Evolutionary conservation across 2,113 vertebrate species (phyloP).

Genomic region (Connochaetes taurinus): DNA sequence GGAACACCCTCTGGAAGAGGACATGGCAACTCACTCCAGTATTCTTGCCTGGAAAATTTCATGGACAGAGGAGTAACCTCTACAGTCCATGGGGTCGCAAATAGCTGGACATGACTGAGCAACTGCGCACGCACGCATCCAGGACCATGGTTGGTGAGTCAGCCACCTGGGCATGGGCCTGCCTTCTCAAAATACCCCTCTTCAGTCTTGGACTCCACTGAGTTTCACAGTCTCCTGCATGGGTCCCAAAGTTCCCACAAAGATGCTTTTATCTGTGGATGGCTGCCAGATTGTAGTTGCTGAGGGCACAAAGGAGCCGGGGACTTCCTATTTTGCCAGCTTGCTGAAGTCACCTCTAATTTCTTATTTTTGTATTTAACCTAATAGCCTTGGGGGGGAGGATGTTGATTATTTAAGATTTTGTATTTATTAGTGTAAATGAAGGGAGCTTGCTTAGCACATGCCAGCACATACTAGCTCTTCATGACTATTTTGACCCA

Average conservation of each 20-base stretch:
- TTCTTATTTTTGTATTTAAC: not conserved
- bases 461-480: not conserved
- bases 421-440: conserved; percentile 7
- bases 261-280: not conserved
- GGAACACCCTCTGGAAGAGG: not conserved
- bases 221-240: not conserved
- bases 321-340: not conserved
- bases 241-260: not conserved
- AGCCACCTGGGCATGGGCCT: not conserved
- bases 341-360: not conserved
- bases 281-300: not conserved
- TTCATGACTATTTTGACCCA: not conserved
- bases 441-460: not conserved
- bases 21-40: not conserved
- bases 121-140: rapidly evolving
- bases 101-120: not conserved
- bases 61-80: not conserved
- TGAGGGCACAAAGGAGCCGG: not conserved
- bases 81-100: not conserved
- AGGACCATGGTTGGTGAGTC: not conserved
- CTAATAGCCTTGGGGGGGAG: not conserved
- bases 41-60: not conserved
- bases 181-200: not conserved
- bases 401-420: not conserved
- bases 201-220: not conserved